These are phyloP conservation scores for Hormiphora californensis DNA, from an alignment of 37 sponge, comb jelly and placozoan species.

Conservation along the genomic window DNA sequence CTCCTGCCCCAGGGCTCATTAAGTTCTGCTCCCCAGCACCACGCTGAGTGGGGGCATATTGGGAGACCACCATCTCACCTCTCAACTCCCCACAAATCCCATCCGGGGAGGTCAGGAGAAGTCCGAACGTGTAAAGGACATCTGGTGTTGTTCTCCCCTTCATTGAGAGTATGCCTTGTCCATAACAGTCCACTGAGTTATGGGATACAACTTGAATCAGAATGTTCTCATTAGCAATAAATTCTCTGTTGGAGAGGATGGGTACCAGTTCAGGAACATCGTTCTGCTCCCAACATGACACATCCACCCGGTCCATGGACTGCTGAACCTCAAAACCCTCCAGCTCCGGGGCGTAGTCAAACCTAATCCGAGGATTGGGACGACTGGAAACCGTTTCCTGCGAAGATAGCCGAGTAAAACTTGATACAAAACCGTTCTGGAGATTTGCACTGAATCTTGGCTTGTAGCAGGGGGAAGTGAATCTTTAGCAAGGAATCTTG, in stretches of 20 bases:
- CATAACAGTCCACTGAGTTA: background rate
- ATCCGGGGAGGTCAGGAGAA: background rate
- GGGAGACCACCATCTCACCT: too few relatives aligned
- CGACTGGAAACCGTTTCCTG: background rate
- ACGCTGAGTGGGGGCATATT: too few relatives aligned
- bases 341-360: background rate
- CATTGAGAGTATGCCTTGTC: background rate
- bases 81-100: constrained; percentile 8
- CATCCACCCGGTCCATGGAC: background rate
- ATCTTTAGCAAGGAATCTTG: background rate
- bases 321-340: background rate
- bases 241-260: background rate
- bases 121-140: background rate
- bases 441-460: background rate
- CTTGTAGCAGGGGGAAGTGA: background rate
- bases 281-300: background rate
- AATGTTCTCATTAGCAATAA: background rate
- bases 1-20: too few relatives aligned
- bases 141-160: background rate
- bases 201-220: background rate
- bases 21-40: too few relatives aligned
- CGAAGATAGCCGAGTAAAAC: background rate
- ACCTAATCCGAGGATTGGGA: background rate
- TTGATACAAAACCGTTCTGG: background rate
- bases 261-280: background rate